phyloP scores from a whole-genome alignment of 2,797 vertebrate species.

The Ptychadena robeensis region DNA sequence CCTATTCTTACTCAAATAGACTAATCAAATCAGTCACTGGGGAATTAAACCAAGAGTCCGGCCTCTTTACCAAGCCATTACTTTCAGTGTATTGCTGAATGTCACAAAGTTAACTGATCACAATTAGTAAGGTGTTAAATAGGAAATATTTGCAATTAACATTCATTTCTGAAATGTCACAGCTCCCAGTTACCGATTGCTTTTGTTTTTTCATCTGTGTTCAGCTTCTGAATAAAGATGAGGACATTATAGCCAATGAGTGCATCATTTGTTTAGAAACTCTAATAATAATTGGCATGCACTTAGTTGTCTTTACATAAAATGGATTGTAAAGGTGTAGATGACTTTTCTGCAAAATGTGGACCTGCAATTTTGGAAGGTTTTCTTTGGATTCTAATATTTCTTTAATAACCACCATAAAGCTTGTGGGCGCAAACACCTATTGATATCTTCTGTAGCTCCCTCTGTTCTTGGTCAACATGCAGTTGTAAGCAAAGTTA shows the following conservation, averaged over 20 bases:
- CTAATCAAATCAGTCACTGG: conserved; percentile 88
- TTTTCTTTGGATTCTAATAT: not conserved
- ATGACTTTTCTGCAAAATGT: not conserved
- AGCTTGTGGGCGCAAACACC: too few species aligned
- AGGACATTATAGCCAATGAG: not conserved
- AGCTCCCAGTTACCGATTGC: conserved; percentile 18
- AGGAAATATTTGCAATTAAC: conserved; percentile 69
- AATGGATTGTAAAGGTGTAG: not conserved
- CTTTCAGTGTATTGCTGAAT: conserved; percentile 73
- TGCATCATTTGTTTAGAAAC: not conserved
- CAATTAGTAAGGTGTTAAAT: conserved; percentile 67
- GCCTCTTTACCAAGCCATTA: conserved; percentile 74
- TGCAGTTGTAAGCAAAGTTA: too few species aligned
- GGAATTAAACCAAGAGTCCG: conserved; percentile 75
- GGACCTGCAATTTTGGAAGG: not conserved
- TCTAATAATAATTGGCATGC: not conserved
- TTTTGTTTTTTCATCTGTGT: conserved; percentile 15
- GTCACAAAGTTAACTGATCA: conserved; percentile 66
- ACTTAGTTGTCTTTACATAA: too few species aligned
- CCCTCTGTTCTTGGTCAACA: too few species aligned
- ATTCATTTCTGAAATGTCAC: conserved; percentile 41
- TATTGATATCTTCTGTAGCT: too few species aligned
- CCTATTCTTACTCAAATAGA: conserved; percentile 82
- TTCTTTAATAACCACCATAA: too few species aligned
- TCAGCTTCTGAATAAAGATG: not conserved